Conservation (phyloP, 2,797 vertebrate species). For the Acestrorhynchus altus region DNA sequence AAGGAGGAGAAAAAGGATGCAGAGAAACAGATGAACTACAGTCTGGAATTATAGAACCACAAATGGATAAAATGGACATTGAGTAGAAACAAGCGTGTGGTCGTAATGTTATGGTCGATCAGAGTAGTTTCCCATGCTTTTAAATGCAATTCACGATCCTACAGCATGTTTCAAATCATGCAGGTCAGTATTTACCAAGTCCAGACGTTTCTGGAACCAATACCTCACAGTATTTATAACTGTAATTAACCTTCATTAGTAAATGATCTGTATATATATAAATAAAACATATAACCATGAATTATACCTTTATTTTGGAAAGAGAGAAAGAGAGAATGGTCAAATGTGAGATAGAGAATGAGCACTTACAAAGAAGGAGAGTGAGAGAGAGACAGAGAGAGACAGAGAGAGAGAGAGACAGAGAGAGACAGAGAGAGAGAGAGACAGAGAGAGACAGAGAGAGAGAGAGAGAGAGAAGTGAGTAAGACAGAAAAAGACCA, state of each 20-base stretch:
- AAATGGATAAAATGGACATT: not conserved
- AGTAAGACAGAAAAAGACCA: not conserved
- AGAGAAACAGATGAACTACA: not conserved
- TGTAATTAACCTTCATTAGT: too few species aligned
- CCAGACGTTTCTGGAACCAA: too few species aligned
- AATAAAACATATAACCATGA: too few species aligned
- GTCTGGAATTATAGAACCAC: too few species aligned
- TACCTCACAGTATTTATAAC: too few species aligned
- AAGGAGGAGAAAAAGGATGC: not conserved
- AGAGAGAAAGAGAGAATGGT: not conserved
- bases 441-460: not conserved
- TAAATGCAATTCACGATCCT: too few species aligned
- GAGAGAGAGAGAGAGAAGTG: not conserved
- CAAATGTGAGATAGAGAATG: not conserved
- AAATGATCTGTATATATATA: too few species aligned
- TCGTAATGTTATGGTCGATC: too few species aligned
- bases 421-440: not conserved
- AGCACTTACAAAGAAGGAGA: not conserved
- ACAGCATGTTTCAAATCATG: too few species aligned
- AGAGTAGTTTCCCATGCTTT: too few species aligned
- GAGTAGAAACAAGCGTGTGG: not conserved
- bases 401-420: not conserved
- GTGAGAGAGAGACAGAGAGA: slow-evolving; percentile 9
- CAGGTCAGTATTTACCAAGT: too few species aligned
- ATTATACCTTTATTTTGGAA: too few species aligned